phyloP scores from a whole-genome alignment of 2,113 vertebrate species.

The Chamaetylas fuelleborni region DNA sequence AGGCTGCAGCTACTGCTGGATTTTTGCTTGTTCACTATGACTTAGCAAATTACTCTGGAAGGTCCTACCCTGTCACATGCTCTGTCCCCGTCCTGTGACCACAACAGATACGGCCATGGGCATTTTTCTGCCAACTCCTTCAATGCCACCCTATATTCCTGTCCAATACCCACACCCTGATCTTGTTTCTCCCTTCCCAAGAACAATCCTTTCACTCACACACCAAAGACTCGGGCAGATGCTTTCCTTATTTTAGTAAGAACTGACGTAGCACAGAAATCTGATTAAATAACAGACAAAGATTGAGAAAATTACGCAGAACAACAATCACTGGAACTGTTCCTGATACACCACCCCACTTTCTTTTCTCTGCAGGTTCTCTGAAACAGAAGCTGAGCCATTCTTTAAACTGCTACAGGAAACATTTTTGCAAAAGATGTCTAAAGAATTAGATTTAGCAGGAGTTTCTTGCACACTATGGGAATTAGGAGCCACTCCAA shows the following conservation, averaged over 20 bases:
- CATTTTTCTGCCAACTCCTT: not conserved
- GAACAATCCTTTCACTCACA: not conserved
- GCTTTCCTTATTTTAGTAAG: not conserved
- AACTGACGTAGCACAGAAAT: not conserved
- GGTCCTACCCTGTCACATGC: conserved; percentile 20
- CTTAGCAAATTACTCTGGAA: conserved; percentile 37
- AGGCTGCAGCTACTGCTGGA: not conserved
- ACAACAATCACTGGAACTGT: not conserved
- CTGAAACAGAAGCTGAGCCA: not conserved
- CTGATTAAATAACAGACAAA: not conserved
- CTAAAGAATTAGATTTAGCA: not conserved
- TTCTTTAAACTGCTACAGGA: not conserved
- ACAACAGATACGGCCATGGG: not conserved
- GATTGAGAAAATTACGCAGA: not conserved
- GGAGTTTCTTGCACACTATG: not conserved
- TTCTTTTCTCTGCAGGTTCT: not conserved
- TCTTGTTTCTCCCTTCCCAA: not conserved
- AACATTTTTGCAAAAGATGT: not conserved
- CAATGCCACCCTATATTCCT: not conserved
- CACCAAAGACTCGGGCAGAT: not conserved
- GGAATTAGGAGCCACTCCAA: not conserved
- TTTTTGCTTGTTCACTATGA: conserved; percentile 60
- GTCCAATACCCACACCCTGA: not conserved
- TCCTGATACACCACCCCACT: not conserved
- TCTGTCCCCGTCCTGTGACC: not conserved